Evolutionary conservation across 2,797 vertebrate species (phyloP).

Genomic region (Sebastes melanostomus): DNA sequence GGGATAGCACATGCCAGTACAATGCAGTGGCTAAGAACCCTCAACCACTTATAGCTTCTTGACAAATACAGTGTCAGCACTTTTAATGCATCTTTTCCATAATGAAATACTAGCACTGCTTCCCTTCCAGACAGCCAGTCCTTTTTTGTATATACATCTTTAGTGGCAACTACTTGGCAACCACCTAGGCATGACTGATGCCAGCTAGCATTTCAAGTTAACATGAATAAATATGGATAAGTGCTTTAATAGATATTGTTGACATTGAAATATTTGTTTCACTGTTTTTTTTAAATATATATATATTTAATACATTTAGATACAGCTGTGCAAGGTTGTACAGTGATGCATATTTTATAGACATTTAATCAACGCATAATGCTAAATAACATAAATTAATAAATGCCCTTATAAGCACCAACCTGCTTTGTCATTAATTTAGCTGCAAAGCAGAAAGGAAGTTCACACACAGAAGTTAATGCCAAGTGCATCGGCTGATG

Average conservation of each 20-base stretch:
- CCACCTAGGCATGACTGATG: background rate
- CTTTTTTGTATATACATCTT: slow-evolving; percentile 25
- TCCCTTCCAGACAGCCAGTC: background rate
- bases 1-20: background rate
- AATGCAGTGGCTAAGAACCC: background rate
- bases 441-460: background rate
- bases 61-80: slow-evolving; percentile 7
- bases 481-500: slow-evolving; percentile 10
- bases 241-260: slow-evolving; percentile 4
- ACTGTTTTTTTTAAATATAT: background rate
- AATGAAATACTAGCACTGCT: slow-evolving; percentile 17
- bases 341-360: slow-evolving; percentile 12
- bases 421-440: background rate
- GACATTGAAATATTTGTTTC: slow-evolving; percentile 5
- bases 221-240: slow-evolving; percentile 31
- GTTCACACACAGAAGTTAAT: slow-evolving; percentile 27
- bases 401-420: background rate
- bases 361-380: slow-evolving; percentile 7
- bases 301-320: background rate
- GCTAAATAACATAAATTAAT: slow-evolving; percentile 4
- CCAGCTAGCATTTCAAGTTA: slow-evolving; percentile 9
- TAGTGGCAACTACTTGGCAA: slow-evolving; percentile 27
- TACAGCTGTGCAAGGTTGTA: background rate
- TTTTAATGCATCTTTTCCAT: slow-evolving; percentile 12
- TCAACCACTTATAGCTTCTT: background rate